A percentile compares a stretch with the other conserved stretches of the same genome.
These are phyloP conservation scores for Macquaria australasica DNA, from an alignment of 2,113 vertebrate genomes.

Conservation along the genomic window DNA sequence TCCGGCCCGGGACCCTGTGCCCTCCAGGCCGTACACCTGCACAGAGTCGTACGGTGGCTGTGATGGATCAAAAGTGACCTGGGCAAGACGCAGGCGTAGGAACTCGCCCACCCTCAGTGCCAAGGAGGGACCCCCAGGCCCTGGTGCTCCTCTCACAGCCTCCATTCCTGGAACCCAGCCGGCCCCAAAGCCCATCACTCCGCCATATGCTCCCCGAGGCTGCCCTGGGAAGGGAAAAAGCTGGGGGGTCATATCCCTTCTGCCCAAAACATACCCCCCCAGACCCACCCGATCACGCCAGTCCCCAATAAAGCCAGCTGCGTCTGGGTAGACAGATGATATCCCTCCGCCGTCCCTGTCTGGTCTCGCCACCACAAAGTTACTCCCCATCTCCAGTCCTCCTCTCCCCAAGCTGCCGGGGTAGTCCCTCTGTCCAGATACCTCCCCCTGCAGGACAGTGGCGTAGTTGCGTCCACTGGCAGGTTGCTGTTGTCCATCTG, in stretches of 20 bases:
- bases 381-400: slow-evolving; percentile 84
- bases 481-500: slow-evolving; percentile 74
- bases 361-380: slow-evolving; percentile 80
- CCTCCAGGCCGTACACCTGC: slow-evolving; percentile 92
- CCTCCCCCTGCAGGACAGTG: slow-evolving; percentile 75
- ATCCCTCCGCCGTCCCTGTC: slow-evolving; percentile 81
- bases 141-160: slow-evolving; percentile 63
- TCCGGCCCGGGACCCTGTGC: slow-evolving; percentile 89
- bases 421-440: slow-evolving; percentile 76
- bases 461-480: slow-evolving; percentile 70
- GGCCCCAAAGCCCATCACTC: slow-evolving; percentile 80
- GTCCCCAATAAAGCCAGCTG: slow-evolving; percentile 80
- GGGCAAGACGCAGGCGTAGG: slow-evolving; percentile 87
- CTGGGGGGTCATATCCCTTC: slow-evolving; percentile 86
- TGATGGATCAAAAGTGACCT: slow-evolving; percentile 90
- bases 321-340: slow-evolving; percentile 79
- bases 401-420: slow-evolving; percentile 78
- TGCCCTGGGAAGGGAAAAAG: slow-evolving; percentile 83
- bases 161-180: slow-evolving; percentile 80
- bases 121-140: slow-evolving; percentile 78
- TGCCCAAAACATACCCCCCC: slow-evolving; percentile 80
- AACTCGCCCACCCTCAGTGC: slow-evolving; percentile 89
- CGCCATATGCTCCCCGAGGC: slow-evolving; percentile 72
- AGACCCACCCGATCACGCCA: slow-evolving; percentile 83
- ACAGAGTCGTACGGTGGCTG: slow-evolving; percentile 93